Conservation (phyloP, 2,113 vertebrate species). For the Hystrix brachyura region DNA sequence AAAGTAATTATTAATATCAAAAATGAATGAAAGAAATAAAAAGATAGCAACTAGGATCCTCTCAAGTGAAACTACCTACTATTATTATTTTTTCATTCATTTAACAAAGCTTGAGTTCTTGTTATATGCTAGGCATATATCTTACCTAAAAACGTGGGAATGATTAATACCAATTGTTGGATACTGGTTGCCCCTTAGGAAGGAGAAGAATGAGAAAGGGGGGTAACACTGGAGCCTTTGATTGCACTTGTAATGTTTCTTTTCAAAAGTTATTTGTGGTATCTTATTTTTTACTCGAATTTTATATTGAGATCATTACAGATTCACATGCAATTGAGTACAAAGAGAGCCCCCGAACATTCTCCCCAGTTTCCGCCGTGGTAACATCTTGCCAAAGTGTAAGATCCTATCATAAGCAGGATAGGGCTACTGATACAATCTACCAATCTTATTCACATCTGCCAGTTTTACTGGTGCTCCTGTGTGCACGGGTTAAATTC, state of each 20-base stretch:
- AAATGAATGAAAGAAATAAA: neutral
- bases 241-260: neutral
- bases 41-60: neutral
- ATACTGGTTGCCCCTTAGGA: neutral
- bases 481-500: neutral
- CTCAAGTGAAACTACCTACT: neutral
- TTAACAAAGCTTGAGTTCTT: neutral
- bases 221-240: neutral
- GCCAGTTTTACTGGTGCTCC: neutral
- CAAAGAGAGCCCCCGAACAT: neutral
- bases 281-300: neutral
- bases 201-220: neutral
- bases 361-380: neutral
- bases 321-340: neutral
- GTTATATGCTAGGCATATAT: neutral
- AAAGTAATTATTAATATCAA: neutral
- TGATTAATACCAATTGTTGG: neutral
- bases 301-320: neutral
- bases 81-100: conserved; percentile 15
- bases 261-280: neutral
- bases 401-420: neutral
- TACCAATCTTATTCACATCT: no score
- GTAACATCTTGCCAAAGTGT: neutral
- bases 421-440: neutral
- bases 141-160: neutral